Conservation (phyloP, 1,140 invertebrate species). For the Meteorus sp. region DNA sequence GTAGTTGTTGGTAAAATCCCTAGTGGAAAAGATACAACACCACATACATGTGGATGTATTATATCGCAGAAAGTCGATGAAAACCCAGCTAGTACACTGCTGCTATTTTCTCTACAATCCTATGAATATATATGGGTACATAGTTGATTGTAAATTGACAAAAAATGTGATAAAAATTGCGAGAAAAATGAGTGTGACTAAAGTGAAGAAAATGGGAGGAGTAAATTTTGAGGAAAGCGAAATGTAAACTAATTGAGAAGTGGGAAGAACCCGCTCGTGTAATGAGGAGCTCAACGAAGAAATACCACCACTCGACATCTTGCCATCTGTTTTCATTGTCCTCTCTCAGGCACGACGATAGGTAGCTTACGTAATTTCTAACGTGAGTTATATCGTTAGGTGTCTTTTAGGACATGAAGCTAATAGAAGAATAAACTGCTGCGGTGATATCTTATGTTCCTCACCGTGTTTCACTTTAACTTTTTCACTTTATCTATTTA, state of each 20-base stretch:
- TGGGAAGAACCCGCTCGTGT: not conserved
- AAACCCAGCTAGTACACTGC: too few relatives aligned
- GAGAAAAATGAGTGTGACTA: too few relatives aligned
- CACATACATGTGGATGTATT: too few relatives aligned
- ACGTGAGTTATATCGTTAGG: conserved; percentile 3
- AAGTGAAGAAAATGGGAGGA: not conserved
- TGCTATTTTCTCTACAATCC: too few relatives aligned
- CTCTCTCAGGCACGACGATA: conserved; percentile 30
- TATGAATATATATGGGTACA: too few relatives aligned
- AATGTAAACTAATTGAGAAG: conserved; percentile 7
- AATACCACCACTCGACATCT: not conserved
- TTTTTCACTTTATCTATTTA: too few relatives aligned
- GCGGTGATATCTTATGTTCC: too few relatives aligned
- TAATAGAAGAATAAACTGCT: not conserved
- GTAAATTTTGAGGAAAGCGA: not conserved
- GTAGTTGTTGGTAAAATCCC: too few relatives aligned
- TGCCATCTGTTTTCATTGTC: conserved; percentile 32
- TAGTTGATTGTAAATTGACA: too few relatives aligned
- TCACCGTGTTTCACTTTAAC: too few relatives aligned
- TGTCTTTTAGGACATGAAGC: not conserved
- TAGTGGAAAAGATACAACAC: too few relatives aligned
- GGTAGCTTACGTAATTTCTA: conserved; percentile 31
- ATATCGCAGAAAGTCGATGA: not conserved
- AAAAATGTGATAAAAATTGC: too few relatives aligned
- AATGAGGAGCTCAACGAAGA: not conserved